Conservation (phyloP, 2,888 invertebrate genomes). For the Caenorhabditis sinica region DNA sequence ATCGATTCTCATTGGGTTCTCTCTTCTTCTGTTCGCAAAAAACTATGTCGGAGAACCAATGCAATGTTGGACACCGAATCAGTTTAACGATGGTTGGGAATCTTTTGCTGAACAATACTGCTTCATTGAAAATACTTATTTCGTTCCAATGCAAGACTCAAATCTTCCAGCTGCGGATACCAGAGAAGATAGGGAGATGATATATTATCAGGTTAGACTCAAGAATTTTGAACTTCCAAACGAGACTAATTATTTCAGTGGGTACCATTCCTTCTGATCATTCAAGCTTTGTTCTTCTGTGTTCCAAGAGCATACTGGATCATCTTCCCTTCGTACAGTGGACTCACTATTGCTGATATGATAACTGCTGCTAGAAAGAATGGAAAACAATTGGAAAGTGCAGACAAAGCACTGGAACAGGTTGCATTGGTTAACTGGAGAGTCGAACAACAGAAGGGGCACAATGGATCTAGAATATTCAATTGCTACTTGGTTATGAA, state of each 20-base stretch:
- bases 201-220: conserved; percentile 70
- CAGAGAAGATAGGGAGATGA: conserved; percentile 74
- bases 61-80: conserved; percentile 84
- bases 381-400: conserved; percentile 50
- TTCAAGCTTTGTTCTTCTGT: conserved; percentile 78
- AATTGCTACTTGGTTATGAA: conserved; percentile 76
- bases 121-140: conserved; percentile 85
- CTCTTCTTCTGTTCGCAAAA: conserved; percentile 84
- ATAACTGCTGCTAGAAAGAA: conserved; percentile 52
- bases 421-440: conserved; percentile 55
- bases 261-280: conserved; percentile 83
- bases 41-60: conserved; percentile 86
- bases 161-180: conserved; percentile 67
- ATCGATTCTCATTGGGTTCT: conserved; percentile 84
- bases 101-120: conserved; percentile 86
- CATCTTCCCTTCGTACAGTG: conserved; percentile 72
- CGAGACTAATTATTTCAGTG: conserved; percentile 76
- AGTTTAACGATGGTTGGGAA: conserved; percentile 84
- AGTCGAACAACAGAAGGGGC: conserved; percentile 31
- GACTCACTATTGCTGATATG: conserved; percentile 66
- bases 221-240: not conserved
- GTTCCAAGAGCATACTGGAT: conserved; percentile 76
- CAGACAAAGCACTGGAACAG: conserved; percentile 51
- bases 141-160: conserved; percentile 74
- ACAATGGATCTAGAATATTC: conserved; percentile 59